Conservation (phyloP, 2,797 vertebrate species). For the Heliangelus exortis region DNA sequence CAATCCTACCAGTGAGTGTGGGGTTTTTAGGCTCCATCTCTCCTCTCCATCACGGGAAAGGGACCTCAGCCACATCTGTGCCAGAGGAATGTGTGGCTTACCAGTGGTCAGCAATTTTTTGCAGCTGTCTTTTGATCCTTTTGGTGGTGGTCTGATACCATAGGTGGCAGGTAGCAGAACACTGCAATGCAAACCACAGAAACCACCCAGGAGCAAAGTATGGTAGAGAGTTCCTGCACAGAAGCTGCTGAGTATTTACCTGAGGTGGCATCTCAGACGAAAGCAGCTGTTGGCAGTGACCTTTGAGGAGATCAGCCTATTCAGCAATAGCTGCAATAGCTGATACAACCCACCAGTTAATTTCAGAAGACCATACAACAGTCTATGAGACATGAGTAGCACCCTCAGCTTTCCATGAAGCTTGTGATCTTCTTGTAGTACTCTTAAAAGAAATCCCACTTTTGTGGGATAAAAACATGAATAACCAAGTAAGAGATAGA, state of each 20-base stretch:
- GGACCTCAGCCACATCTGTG: neutral
- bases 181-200: neutral
- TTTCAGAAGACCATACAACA: neutral
- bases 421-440: neutral
- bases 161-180: neutral
- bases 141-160: neutral
- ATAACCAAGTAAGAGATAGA: neutral
- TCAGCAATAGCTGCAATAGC: neutral
- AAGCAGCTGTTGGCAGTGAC: neutral
- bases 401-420: neutral
- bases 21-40: fast-evolving
- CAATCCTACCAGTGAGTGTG: neutral
- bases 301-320: neutral
- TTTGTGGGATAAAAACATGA: neutral
- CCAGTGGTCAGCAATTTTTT: neutral
- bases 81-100: neutral
- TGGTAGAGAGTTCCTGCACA: neutral
- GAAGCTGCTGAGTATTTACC: neutral
- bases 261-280: neutral
- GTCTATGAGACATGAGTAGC: fast-evolving
- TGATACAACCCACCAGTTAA: neutral
- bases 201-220: fast-evolving
- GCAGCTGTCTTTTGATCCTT: neutral
- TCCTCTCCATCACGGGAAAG: neutral
- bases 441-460: neutral